A percentile compares a stretch with the other conserved stretches of the same genome.
These are phyloP conservation scores for Ormyrus rosae DNA, from an alignment of 2,888 invertebrate genomes.

Conservation along the genomic window DNA sequence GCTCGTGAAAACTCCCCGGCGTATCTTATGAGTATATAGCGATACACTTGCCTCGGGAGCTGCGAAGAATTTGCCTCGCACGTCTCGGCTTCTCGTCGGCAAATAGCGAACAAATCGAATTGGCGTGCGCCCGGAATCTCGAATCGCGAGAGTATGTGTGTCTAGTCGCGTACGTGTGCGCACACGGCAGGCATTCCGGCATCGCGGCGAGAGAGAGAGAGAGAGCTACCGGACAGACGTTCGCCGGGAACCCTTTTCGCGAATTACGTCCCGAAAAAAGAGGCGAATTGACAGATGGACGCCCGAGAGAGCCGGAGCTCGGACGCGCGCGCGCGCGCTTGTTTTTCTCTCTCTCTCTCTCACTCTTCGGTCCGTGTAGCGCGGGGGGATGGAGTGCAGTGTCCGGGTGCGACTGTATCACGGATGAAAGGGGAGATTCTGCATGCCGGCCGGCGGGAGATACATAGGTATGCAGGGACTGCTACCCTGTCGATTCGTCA, in stretches of 20 bases:
- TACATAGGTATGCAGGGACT: too few species aligned
- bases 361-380: background rate
- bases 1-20: background rate
- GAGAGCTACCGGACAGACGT: slow-evolving; percentile 1
- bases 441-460: too few species aligned
- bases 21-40: background rate
- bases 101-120: slow-evolving; percentile 66
- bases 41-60: slow-evolving; percentile 36
- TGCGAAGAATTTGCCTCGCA: slow-evolving; percentile 64
- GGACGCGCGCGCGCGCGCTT: background rate
- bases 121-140: slow-evolving; percentile 61
- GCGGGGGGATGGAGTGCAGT: background rate
- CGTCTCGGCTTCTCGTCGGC: slow-evolving; percentile 56
- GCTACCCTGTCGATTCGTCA: too few species aligned
- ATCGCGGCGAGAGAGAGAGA: background rate
- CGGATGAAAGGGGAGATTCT: too few species aligned
- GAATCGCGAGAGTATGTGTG: slow-evolving; percentile 2
- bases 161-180: background rate
- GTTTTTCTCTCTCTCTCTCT: too few species aligned
- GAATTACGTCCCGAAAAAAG: slow-evolving; percentile 25
- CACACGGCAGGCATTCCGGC: background rate
- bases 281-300: slow-evolving; percentile 46
- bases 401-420: too few species aligned
- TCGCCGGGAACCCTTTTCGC: slow-evolving; percentile 13
- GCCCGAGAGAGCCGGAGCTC: background rate